These are phyloP conservation scores for Caenorhabditis drosophilae DNA, from an alignment of 2,888 invertebrate species.

Conservation along the genomic window DNA sequence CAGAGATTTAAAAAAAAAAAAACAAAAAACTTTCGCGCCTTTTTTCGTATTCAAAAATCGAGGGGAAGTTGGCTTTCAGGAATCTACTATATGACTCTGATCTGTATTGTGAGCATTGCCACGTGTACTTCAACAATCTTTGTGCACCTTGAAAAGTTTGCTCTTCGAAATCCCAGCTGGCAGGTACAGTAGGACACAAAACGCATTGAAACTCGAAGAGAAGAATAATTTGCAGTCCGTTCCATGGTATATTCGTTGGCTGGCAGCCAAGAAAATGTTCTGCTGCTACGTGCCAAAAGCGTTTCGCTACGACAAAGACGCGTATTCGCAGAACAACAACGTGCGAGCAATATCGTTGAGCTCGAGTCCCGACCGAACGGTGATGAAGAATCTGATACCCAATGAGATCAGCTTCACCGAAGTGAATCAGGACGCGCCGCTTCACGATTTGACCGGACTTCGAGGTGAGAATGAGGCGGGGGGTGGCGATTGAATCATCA, in stretches of 20 bases:
- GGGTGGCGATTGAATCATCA: too few species aligned
- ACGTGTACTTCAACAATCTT: conserved; percentile 66
- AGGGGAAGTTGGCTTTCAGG: too few species aligned
- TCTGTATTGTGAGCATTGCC: conserved; percentile 61
- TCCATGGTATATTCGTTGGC: conserved; percentile 60
- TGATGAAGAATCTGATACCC: conserved; percentile 60
- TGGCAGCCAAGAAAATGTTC: conserved; percentile 64
- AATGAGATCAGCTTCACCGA: conserved; percentile 67
- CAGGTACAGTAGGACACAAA: conserved; percentile 34
- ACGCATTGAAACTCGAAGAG: neutral
- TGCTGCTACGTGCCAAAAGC: conserved; percentile 64
- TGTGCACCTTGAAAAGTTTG: conserved; percentile 66
- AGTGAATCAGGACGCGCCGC: conserved; percentile 56
- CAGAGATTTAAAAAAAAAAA: too few species aligned
- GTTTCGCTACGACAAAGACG: conserved; percentile 53
- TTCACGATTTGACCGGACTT: conserved; percentile 38
- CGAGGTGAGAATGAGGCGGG: too few species aligned
- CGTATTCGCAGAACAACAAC: conserved; percentile 55
- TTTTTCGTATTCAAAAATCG: too few species aligned
- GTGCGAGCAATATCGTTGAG: conserved; percentile 53
- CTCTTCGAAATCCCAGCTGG: conserved; percentile 61
- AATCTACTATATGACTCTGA: conserved; percentile 67
- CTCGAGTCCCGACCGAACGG: conserved; percentile 56
- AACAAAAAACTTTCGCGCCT: conserved; percentile 2
- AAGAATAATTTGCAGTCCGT: conserved; percentile 46